These are phyloP conservation scores for Halcyon badia DNA, from an alignment of 2,797 vertebrate genomes.

Conservation along the genomic window DNA sequence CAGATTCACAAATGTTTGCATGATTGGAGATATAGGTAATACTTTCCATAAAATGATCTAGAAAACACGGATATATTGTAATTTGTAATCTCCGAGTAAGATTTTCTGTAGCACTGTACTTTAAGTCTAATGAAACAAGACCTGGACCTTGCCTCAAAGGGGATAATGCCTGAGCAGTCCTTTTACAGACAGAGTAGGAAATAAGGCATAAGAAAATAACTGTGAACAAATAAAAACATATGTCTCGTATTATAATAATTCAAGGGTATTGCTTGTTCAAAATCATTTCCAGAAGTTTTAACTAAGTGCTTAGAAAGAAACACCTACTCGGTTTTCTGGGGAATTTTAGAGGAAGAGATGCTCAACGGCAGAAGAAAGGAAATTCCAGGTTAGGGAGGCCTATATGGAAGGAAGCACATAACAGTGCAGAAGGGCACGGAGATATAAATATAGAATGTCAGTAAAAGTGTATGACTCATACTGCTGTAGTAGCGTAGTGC, in stretches of 20 bases:
- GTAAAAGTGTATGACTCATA: conserved; percentile 67
- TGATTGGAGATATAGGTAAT: neutral
- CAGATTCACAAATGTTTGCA: neutral
- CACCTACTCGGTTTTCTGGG: neutral
- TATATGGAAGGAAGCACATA: neutral
- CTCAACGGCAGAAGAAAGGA: neutral
- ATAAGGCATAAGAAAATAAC: neutral
- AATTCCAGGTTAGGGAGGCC: conserved; percentile 4
- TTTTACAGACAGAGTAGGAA: neutral
- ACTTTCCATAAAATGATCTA: neutral
- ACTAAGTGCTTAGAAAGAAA: neutral
- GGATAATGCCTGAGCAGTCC: neutral
- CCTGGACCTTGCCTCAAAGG: neutral
- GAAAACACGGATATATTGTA: neutral
- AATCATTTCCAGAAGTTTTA: neutral
- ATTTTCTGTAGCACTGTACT: neutral
- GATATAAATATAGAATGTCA: conserved; percentile 66
- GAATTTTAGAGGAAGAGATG: neutral
- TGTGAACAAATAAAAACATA: neutral
- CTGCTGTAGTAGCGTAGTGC: conserved; percentile 62
- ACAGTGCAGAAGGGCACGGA: conserved; percentile 43
- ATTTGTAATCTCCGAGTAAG: neutral
- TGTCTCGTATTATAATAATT: neutral
- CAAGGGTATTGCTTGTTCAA: neutral
- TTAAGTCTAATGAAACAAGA: neutral